Percentiles rank a stretch among this genome's conserved stretches.
These are phyloP conservation scores for Corydoras sp. DNA, from an alignment of 2,113 vertebrate species.

Conservation along the genomic window DNA sequence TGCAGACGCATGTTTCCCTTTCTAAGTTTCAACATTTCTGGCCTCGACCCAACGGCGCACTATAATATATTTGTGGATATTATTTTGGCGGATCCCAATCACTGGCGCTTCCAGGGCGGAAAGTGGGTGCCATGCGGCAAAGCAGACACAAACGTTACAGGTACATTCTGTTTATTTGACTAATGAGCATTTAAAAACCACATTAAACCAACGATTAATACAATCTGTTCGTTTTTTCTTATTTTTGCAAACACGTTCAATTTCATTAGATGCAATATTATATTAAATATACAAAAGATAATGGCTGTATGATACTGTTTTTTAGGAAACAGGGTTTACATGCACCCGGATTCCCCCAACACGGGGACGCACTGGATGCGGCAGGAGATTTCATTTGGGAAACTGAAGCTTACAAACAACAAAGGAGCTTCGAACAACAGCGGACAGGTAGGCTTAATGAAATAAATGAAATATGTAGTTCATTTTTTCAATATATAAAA, in stretches of 20 bases:
- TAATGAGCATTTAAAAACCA: background rate
- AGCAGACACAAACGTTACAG: conserved; percentile 98
- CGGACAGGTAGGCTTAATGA: conserved; percentile 74
- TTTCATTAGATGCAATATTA: background rate
- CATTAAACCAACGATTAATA: background rate
- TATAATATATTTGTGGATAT: conserved; percentile 99
- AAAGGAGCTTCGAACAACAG: conserved; percentile 98
- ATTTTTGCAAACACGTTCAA: too few relatives aligned
- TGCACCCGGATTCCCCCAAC: conserved; percentile 98
- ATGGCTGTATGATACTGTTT: background rate
- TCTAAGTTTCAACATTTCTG: conserved; percentile 98
- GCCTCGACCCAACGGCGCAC: conserved; percentile 96
- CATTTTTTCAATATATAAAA: too few relatives aligned
- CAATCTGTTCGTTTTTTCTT: too few relatives aligned
- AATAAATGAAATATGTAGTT: too few relatives aligned
- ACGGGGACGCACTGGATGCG: conserved; percentile 99
- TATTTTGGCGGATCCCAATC: conserved; percentile 97
- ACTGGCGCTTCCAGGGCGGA: conserved; percentile 98
- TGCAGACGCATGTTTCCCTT: conserved; percentile 97
- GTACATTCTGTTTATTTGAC: conserved; percentile 48
- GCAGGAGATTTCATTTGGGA: conserved; percentile 97
- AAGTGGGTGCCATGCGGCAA: conserved; percentile 99
- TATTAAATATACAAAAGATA: background rate
- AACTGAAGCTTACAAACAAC: conserved; percentile 97
- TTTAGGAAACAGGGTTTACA: conserved; percentile 93